These are phyloP conservation scores for Sylvicola cinctus DNA, from an alignment of 2,888 invertebrate species.

Conservation along the genomic window DNA sequence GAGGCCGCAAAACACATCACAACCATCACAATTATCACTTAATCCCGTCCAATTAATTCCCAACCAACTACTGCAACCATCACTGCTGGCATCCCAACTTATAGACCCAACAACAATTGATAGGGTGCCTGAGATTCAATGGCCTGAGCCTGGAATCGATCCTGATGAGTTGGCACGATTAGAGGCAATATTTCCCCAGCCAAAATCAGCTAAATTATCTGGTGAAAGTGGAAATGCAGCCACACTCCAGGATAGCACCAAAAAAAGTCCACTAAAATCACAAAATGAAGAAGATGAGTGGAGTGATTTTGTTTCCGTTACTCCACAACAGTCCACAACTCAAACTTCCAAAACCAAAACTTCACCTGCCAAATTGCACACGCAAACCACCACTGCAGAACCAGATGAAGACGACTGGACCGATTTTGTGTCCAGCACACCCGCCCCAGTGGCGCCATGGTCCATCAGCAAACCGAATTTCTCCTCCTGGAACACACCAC, in stretches of 20 bases:
- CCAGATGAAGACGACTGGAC: conserved; percentile 31
- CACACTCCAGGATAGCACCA: not conserved
- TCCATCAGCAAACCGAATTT: conserved; percentile 5
- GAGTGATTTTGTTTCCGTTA: conserved; percentile 31
- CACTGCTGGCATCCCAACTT: conserved; percentile 6
- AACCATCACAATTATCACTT: conserved; percentile 12
- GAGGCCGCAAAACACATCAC: too few relatives aligned
- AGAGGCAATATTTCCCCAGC: conserved; percentile 21
- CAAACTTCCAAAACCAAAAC: conserved; percentile 1
- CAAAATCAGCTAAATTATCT: conserved; percentile 4
- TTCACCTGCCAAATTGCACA: conserved; percentile 6
- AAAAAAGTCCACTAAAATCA: conserved; percentile 8
- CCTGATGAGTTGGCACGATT: conserved; percentile 23
- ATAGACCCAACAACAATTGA: not conserved
- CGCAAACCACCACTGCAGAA: not conserved
- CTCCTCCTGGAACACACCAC: conserved; percentile 8
- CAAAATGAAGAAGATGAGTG: conserved; percentile 27
- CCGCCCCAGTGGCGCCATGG: conserved; percentile 9
- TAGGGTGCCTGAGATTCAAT: conserved; percentile 25
- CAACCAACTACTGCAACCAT: conserved; percentile 18
- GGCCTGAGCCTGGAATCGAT: conserved; percentile 30
- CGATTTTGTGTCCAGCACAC: conserved; percentile 31
- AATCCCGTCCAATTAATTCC: conserved; percentile 13
- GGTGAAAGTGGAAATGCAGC: too few relatives aligned
- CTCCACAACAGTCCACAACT: conserved; percentile 8